These are phyloP conservation scores for Syncerus caffer DNA, from an alignment of 2,797 vertebrate species.

Conservation along the genomic window DNA sequence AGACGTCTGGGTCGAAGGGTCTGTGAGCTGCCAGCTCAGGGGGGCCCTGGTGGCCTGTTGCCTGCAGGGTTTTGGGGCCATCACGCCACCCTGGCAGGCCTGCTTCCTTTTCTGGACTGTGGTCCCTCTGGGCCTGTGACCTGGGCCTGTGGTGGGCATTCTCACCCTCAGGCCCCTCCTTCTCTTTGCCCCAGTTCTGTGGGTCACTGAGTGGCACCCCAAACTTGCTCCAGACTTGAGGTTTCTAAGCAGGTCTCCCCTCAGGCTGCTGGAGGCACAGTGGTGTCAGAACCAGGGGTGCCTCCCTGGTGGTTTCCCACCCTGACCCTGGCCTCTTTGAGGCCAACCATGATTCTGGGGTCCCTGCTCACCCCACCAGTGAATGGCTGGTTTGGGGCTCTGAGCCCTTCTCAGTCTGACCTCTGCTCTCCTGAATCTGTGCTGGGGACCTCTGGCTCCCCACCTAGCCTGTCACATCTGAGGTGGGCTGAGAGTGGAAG, in stretches of 20 bases:
- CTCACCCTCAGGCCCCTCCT: not conserved
- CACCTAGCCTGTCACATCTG: not conserved
- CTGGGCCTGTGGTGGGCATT: not conserved
- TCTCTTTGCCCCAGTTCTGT: not conserved
- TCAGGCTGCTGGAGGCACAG: not conserved
- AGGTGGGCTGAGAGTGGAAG: not conserved
- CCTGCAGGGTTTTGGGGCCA: not conserved
- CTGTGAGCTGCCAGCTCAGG: not conserved
- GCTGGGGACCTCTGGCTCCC: not conserved
- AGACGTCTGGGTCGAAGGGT: not conserved
- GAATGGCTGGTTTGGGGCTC: not conserved
- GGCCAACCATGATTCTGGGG: not conserved
- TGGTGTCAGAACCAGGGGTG: rapidly evolving
- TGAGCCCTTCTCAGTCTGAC: not conserved
- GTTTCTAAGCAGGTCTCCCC: not conserved
- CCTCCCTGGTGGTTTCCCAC: not conserved
- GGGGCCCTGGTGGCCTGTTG: not conserved
- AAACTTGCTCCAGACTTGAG: not conserved
- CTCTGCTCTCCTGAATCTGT: not conserved
- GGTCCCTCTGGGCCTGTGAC: not conserved
- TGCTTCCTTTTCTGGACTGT: not conserved
- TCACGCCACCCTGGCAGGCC: not conserved
- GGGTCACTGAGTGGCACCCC: no score
- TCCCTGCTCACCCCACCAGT: not conserved
- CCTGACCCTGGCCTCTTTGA: not conserved